phyloP scores from a whole-genome alignment of 2,113 vertebrate genomes.

The Dendropsophus ebraccatus region DNA sequence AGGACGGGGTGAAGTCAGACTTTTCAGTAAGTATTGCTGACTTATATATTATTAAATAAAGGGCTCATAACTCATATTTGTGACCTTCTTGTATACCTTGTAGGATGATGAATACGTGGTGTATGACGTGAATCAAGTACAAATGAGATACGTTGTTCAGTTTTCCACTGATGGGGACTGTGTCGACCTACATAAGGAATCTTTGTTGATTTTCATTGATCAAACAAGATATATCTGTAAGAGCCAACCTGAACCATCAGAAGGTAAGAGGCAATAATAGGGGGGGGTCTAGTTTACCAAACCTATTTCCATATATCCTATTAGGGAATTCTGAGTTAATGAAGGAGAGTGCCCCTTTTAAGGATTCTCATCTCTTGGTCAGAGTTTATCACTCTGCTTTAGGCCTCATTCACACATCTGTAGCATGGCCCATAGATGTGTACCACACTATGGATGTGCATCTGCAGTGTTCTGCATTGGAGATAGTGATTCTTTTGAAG shows the following conservation, averaged over 20 bases:
- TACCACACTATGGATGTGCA: too few relatives aligned
- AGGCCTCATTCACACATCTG: too few relatives aligned
- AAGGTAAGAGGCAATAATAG: constrained; percentile 61
- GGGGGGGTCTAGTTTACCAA: not conserved
- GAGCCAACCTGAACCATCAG: not conserved
- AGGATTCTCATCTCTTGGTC: too few relatives aligned
- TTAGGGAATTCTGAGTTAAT: too few relatives aligned
- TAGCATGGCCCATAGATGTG: too few relatives aligned
- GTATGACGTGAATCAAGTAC: constrained; percentile 82
- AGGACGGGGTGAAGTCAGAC: constrained; percentile 65
- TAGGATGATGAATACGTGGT: constrained; percentile 88
- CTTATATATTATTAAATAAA: not conserved
- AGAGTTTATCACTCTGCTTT: too few relatives aligned
- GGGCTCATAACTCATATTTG: not conserved
- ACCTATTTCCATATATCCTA: not conserved
- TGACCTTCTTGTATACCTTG: not conserved
- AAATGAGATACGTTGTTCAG: constrained; percentile 83
- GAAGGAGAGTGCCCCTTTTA: too few relatives aligned
- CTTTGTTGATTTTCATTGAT: constrained; percentile 58
- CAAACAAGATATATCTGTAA: constrained; percentile 27
- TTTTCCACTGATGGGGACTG: constrained; percentile 74
- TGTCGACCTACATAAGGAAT: constrained; percentile 70
- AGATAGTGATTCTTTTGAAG: too few relatives aligned
- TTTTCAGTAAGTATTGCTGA: constrained; percentile 79
- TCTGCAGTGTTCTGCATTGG: too few relatives aligned